Conservation (phyloP, 2,888 invertebrate species). For the Schrankia costaestrigalis region DNA sequence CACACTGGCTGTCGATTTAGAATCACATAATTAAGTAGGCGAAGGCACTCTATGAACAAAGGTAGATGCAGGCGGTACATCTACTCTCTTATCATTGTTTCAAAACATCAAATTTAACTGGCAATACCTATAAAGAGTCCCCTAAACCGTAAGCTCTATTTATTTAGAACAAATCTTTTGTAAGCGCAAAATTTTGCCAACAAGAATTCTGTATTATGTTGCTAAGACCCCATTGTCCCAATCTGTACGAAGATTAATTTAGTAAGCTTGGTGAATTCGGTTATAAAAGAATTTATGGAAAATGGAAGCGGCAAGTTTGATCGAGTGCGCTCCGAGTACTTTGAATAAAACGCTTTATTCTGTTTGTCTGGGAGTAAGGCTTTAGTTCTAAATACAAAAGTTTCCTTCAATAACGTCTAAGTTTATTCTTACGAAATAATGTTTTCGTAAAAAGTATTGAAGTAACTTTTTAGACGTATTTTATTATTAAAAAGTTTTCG, state of each 20-base stretch:
- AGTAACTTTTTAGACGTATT: slow-evolving; percentile 15
- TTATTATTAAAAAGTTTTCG: slow-evolving; percentile 18
- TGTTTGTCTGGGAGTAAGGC: slow-evolving; percentile 21
- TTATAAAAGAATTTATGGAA: slow-evolving; percentile 28
- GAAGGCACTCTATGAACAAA: slow-evolving; percentile 16
- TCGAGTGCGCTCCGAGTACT: slow-evolving; percentile 18
- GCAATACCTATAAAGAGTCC: slow-evolving; percentile 17
- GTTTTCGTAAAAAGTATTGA: slow-evolving; percentile 15
- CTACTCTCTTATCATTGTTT: slow-evolving; percentile 21
- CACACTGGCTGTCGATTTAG: slow-evolving; percentile 25
- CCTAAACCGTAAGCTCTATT: slow-evolving; percentile 33
- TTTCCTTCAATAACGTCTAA: slow-evolving; percentile 20
- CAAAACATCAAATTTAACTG: slow-evolving; percentile 28
- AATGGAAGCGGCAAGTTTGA: slow-evolving; percentile 35
- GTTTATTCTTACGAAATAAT: slow-evolving; percentile 18
- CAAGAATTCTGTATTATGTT: slow-evolving; percentile 59
- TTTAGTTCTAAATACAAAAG: slow-evolving; percentile 22
- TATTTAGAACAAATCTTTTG: slow-evolving; percentile 48
- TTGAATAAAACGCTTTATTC: slow-evolving; percentile 22
- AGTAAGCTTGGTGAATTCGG: slow-evolving; percentile 56
- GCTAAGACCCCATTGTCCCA: slow-evolving; percentile 68
- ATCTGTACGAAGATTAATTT: slow-evolving; percentile 72
- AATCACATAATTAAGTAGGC: slow-evolving; percentile 28
- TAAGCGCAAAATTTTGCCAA: slow-evolving; percentile 48
- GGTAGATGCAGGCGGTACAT: slow-evolving; percentile 23